Conservation (phyloP, 2,797 vertebrate species). For the Yasuhikotakia modesta region DNA sequence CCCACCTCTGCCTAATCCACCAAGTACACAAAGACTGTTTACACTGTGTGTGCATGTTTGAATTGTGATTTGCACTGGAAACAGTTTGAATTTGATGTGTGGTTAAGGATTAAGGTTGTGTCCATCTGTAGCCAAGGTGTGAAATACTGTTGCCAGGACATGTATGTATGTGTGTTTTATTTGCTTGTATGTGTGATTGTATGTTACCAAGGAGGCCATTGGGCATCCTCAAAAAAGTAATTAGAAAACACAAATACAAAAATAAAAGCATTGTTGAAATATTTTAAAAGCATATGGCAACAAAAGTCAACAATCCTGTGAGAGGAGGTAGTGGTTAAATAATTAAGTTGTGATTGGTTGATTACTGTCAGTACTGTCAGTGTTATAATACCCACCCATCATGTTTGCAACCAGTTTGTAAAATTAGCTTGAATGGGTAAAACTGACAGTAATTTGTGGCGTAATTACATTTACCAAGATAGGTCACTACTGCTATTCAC, state of each 20-base stretch:
- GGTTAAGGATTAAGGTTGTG: constrained; percentile 78
- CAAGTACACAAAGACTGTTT: constrained; percentile 69
- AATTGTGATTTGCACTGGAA: constrained; percentile 69
- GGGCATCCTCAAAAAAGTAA: neutral
- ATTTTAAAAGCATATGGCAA: too few relatives aligned
- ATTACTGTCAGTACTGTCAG: too few relatives aligned
- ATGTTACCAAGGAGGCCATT: neutral
- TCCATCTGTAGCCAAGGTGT: constrained; percentile 74
- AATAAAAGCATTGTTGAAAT: neutral
- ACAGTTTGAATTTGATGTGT: constrained; percentile 79
- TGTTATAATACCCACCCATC: neutral
- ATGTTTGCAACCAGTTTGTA: neutral
- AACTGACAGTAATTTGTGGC: neutral
- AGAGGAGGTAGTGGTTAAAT: too few relatives aligned
- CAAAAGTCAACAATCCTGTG: too few relatives aligned
- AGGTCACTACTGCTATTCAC: neutral
- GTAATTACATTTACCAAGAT: too few relatives aligned
- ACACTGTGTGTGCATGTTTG: constrained; percentile 53
- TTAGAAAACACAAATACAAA: neutral
- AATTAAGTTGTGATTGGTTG: neutral
- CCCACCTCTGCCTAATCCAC: constrained; percentile 63
- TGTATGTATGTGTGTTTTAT: constrained; percentile 16
- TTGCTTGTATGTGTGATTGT: neutral
- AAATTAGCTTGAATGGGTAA: neutral
- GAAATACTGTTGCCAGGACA: constrained; percentile 33